Evolutionary conservation across 2,113 vertebrate genomes (phyloP), one percentile per base, ranked within the genome.

Genomic region (Phrynocephalus versicolor): DNA sequence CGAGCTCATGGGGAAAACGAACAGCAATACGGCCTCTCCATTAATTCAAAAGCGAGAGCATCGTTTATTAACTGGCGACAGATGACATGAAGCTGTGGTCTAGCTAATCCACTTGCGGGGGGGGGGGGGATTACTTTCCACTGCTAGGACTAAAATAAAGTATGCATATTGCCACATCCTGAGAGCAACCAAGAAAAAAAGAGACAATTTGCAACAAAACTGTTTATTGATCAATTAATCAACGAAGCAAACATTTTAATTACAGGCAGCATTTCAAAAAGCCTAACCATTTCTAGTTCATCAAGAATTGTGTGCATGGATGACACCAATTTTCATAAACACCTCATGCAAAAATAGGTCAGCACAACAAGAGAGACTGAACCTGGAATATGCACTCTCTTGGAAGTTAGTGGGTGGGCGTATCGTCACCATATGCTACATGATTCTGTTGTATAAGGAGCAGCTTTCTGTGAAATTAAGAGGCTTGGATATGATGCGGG

Each of bases 31-130:
- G n/a, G n/a, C 15, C 74, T 33, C 45, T 82, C 81, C 85, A 88
- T 85, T 92, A 88, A 90, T 88, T 92, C 84, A 88, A 89, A 88
- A 87, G 30, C 78, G 74, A 51, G 86, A 82, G 81, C 82, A 82
- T 6, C 88, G 78, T 51, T 25, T 27, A 90, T 88, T 89, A 93
- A 84, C 69, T 90, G 76, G 78, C 89, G 70, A 87, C 84, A 58
- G 88, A 88, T n/a, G n/a, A n/a, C n/a, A n/a, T 85, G 58, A 89
- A 88, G 79, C 85, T 90, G 85, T 41, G 62, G 37, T 74, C 84
- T 85, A 79, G 86, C 87, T 92, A 84, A 67, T 78, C 82, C 13
- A 89, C 70, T 92, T 92, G 81, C 71, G 73, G 35, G 87, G 87
- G 51, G 8, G 21, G 87, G 37, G 86, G 88, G 65, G 73, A 18